phyloP scores from a whole-genome alignment of 1,140 invertebrate species.

The Portunus trituberculatus region DNA sequence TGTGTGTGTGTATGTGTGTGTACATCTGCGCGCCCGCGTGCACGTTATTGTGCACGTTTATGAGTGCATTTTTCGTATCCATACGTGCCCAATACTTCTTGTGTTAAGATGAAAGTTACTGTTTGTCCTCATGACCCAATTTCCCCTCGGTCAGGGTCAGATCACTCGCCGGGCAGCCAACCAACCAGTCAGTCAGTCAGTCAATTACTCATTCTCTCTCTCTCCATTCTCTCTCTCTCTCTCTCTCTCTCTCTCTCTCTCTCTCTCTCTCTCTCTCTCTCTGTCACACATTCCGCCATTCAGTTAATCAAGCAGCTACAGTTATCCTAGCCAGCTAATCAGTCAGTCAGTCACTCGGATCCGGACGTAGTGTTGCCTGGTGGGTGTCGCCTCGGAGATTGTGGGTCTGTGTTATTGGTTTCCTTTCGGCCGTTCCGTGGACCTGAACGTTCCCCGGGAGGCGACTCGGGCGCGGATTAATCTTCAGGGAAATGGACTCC shows the following conservation, averaged over 20 bases:
- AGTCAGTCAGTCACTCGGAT: background rate
- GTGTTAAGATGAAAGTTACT: background rate
- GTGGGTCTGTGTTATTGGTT: constrained; percentile 10
- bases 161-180: background rate
- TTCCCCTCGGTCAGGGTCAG: background rate
- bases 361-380: background rate
- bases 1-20: background rate
- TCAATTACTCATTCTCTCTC: background rate
- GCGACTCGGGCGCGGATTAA: background rate
- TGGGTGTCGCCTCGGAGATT: background rate
- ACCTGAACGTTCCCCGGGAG: background rate
- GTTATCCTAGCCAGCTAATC: background rate
- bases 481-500: constrained; percentile 1
- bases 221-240: too few relatives aligned
- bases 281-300: background rate
- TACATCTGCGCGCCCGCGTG: too few relatives aligned
- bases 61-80: background rate
- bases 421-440: background rate
- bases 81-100: background rate
- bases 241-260: too few relatives aligned
- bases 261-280: background rate
- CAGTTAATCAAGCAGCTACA: background rate
- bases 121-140: background rate
- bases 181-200: background rate
- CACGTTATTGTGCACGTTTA: background rate